Evolutionary conservation across 2,888 invertebrate species (phyloP), one percentile per base, ranked within the genome.

Genomic region (Proisotoma minuta): DNA sequence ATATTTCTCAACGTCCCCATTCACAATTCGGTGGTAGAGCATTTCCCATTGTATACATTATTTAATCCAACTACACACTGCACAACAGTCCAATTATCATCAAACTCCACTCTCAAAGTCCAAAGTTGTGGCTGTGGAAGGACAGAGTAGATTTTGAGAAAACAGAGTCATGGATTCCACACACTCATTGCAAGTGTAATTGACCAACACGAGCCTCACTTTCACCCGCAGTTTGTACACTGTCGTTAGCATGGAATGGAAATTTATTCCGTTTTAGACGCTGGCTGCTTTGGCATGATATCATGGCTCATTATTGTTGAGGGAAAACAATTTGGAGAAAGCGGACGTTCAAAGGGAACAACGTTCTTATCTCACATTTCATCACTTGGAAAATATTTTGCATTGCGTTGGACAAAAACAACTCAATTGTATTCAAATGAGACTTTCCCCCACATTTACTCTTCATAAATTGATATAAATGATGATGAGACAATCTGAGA

Each of bases 391-490:
- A 8, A 34, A 24, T n/a, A n/a, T n/a, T n/a, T n/a, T n/a, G n/a
- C n/a, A n/a, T n/a, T n/a, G n/a, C n/a, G n/a, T n/a, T n/a, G n/a
- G n/a, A n/a, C n/a, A 52, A 26, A 50, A 50, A 59, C 43, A 49
- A 57, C 63, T 63, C 59, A 63, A 63, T 63, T 53, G 59, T 29
- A 52, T 49, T 63, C 50, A 56, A 63, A 51, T 59, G 51, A 59
- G 28, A 52, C 48, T 39, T 58, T 62, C 53, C 59, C 59, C 49
- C 43, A 27, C 34, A 59, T 49, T 49, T 49, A 48, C 59, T 59
- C 56, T 26, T 29, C 56, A 52, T 62, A 72, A 72, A 72, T 72
- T 72, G 70, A 72, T 66, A 72, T 72, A 72, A 71, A 71, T 72
- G 72, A 71, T 69, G 69, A 72, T 70, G n/a, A n/a, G n/a, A n/a